phyloP scores from a whole-genome alignment of 2,797 vertebrate species.

The Sebastes itinus region DNA sequence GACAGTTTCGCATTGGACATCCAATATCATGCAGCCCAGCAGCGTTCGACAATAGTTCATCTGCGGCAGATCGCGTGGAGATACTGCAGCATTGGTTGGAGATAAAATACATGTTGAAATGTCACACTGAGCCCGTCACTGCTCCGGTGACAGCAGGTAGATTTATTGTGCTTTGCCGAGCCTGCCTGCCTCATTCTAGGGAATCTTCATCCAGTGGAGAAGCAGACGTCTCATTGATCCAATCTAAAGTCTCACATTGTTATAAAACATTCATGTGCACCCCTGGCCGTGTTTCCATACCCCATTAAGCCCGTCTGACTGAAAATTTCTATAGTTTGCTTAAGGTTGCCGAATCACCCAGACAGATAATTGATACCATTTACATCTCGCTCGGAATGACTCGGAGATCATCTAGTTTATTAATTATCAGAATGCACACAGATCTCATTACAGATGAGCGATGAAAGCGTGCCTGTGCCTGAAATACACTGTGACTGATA shows the following conservation, averaged over 20 bases:
- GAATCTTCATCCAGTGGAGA: conserved; percentile 21
- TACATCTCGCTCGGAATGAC: conserved; percentile 37
- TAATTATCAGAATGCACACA: conserved; percentile 53
- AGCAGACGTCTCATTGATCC: conserved; percentile 50
- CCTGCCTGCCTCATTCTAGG: not conserved
- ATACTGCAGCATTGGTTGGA: conserved; percentile 29
- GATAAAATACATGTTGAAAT: conserved; percentile 56
- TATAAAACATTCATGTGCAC: conserved; percentile 50
- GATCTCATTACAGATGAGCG: conserved; percentile 54
- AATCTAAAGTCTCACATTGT: conserved; percentile 44
- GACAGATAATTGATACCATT: conserved; percentile 49
- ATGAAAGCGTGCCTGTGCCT: conserved; percentile 46
- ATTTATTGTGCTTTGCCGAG: conserved; percentile 33
- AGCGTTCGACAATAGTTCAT: conserved; percentile 39
- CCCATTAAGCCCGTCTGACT: conserved; percentile 39
- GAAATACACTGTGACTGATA: conserved; percentile 59
- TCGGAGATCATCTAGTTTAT: conserved; percentile 45
- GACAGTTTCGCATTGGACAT: conserved; percentile 26
- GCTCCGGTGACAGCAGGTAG: conserved; percentile 33
- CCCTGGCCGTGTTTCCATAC: not conserved
- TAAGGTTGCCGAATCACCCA: conserved; percentile 37
- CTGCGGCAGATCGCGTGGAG: conserved; percentile 41
- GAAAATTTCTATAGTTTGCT: conserved; percentile 42
- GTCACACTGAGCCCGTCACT: conserved; percentile 54
- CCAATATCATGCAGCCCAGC: conserved; percentile 22